phyloP scores from a whole-genome alignment of 2,113 vertebrate species.

The Bubo scandiacus region DNA sequence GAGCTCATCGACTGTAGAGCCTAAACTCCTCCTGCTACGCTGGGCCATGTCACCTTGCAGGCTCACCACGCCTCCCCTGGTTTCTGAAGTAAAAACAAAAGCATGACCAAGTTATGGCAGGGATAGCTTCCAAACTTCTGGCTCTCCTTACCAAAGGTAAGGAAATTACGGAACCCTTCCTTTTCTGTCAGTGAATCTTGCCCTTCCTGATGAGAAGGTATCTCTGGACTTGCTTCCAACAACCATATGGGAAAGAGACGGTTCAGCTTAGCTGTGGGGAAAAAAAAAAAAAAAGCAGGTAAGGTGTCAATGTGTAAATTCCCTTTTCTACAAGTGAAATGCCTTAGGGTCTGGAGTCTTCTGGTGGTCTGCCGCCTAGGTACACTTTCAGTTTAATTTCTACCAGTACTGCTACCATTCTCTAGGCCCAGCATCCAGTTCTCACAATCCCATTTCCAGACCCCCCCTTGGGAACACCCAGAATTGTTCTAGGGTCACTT shows the following conservation, averaged over 20 bases:
- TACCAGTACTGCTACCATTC: not conserved
- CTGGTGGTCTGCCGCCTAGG: not conserved
- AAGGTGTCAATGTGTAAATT: not conserved
- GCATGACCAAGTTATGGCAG: not conserved
- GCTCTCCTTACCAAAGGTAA: not conserved
- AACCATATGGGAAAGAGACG: not conserved
- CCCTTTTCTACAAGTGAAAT: not conserved
- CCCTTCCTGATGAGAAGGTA: not conserved
- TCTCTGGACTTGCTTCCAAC: not conserved
- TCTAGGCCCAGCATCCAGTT: not conserved
- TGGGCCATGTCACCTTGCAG: not conserved
- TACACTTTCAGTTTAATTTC: not conserved
- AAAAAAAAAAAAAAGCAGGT: not conserved
- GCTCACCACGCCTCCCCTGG: not conserved
- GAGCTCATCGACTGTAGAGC: not conserved
- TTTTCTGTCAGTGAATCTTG: not conserved
- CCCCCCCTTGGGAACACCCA: not conserved
- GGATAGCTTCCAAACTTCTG: not conserved
- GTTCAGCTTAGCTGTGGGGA: not conserved
- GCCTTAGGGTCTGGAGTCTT: not conserved
- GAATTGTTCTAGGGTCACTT: not conserved
- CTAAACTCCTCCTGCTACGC: not conserved
- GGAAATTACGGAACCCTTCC: not conserved
- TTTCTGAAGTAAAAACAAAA: not conserved
- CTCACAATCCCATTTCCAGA: not conserved